A percentile compares a stretch with the other conserved stretches of the same genome.
Evolutionary conservation across 2,888 invertebrate genomes (phyloP).

Genomic region (Xanthostigma xanthostigma): DNA sequence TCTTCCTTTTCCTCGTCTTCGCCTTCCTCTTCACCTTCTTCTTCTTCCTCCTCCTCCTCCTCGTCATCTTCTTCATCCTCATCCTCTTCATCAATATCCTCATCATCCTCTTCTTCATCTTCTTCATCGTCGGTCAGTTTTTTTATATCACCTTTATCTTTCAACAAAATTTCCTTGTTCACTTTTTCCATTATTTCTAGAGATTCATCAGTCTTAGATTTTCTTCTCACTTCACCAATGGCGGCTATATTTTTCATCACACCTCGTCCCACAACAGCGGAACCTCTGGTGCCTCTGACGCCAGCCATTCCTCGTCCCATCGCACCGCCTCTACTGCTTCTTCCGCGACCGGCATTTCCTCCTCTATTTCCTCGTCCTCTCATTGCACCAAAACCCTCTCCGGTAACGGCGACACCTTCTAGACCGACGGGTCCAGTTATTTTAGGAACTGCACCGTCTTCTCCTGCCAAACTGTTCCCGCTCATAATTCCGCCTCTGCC

Average conservation of each 20-base stretch:
- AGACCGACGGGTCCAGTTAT: conserved; percentile 10
- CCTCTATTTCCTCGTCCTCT: conserved; percentile 13
- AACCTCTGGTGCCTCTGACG: conserved; percentile 2
- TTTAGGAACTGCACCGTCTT: conserved; percentile 20
- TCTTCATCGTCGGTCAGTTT: conserved; percentile 23
- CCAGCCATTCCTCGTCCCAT: background rate
- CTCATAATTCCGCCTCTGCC: background rate
- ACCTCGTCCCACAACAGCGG: conserved; percentile 3
- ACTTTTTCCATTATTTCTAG: conserved; percentile 14
- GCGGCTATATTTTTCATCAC: too few relatives aligned
- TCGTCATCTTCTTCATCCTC: conserved; percentile 21
- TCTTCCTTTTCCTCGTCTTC: conserved; percentile 16
- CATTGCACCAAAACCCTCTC: conserved; percentile 12
- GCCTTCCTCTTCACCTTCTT: conserved; percentile 16
- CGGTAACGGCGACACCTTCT: conserved; percentile 9
- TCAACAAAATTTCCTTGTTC: conserved; percentile 13
- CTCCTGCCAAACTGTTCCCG: conserved; percentile 5
- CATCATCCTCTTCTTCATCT: conserved; percentile 26
- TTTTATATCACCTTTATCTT: too few relatives aligned
- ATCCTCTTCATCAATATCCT: conserved; percentile 27
- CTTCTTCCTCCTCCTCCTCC: conserved; percentile 28
- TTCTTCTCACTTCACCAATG: too few relatives aligned
- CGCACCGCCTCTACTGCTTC: conserved; percentile 9
- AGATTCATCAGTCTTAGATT: conserved; percentile 9
- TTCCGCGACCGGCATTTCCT: conserved; percentile 6